phyloP scores from a whole-genome alignment of 2,888 invertebrate species.

The Diogma glabrata region DNA sequence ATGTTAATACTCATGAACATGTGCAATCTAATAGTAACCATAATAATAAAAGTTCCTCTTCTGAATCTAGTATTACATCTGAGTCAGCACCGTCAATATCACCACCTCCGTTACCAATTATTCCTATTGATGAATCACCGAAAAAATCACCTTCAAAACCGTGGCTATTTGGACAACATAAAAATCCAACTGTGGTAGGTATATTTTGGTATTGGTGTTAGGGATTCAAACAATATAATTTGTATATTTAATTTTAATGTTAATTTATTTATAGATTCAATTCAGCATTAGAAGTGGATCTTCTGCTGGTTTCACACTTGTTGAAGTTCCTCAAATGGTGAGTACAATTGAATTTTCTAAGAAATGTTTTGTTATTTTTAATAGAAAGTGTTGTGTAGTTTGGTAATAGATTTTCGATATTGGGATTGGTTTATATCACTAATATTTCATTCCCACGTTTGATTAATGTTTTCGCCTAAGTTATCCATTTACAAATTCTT shows the following conservation, averaged over 20 bases:
- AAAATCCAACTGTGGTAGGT: constrained; percentile 33
- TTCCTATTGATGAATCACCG: neutral
- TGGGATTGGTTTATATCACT: too few species aligned
- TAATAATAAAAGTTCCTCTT: neutral
- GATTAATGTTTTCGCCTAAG: too few species aligned
- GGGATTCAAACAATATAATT: neutral
- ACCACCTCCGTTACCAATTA: neutral
- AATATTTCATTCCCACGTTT: too few species aligned
- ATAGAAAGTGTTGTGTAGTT: too few species aligned
- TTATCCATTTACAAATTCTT: too few species aligned
- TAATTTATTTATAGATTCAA: constrained; percentile 27
- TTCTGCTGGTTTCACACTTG: constrained; percentile 29
- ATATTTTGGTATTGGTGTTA: too few species aligned
- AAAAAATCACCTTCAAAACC: constrained; percentile 15
- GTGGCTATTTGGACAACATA: constrained; percentile 34
- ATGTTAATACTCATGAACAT: constrained; percentile 8
- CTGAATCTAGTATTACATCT: neutral
- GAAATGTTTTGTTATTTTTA: too few species aligned
- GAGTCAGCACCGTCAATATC: neutral
- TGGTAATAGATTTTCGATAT: too few species aligned
- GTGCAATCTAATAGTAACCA: too few species aligned
- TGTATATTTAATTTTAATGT: constrained; percentile 11
- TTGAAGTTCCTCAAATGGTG: constrained; percentile 29
- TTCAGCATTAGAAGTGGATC: constrained; percentile 29
- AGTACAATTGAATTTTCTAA: neutral